Conservation (phyloP, 2,888 invertebrate genomes). For the Cephonodes hylas region DNA sequence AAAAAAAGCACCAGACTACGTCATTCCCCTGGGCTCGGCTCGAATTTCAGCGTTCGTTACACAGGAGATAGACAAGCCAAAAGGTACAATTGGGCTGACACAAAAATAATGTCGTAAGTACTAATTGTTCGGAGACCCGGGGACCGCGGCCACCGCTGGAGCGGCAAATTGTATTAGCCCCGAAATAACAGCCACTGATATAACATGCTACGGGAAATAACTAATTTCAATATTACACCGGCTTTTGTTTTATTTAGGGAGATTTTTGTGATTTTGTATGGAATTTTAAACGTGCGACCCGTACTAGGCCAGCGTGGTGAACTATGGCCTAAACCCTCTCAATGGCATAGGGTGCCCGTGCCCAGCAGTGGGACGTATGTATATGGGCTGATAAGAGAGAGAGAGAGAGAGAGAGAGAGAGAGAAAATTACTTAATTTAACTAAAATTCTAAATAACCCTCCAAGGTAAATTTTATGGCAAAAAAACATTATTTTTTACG, state of each 20-base stretch:
- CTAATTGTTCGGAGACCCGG: conserved; percentile 76
- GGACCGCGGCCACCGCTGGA: conserved; percentile 62
- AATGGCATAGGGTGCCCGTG: too few relatives aligned
- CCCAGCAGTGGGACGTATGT: too few relatives aligned
- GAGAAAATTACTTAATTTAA: too few relatives aligned
- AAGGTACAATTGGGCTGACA: conserved; percentile 57
- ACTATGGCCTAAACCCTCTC: too few relatives aligned
- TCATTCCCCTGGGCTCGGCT: conserved; percentile 30
- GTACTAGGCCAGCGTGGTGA: too few relatives aligned
- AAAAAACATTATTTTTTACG: too few relatives aligned
- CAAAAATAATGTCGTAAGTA: conserved; percentile 69
- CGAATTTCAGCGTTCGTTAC: conserved; percentile 52
- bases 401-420: too few relatives aligned
- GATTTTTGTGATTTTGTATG: too few relatives aligned
- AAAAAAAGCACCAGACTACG: not conserved
- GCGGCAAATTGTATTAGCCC: conserved; percentile 74
- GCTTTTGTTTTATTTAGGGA: not conserved
- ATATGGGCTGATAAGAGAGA: too few relatives aligned
- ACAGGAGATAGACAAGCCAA: conserved; percentile 43
- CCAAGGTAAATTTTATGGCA: too few relatives aligned
- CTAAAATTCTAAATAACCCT: too few relatives aligned
- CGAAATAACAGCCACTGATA: conserved; percentile 4
- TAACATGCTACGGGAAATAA: conserved; percentile 8
- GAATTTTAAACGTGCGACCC: too few relatives aligned
- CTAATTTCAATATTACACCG: not conserved